Evolutionary conservation across 2,113 vertebrate genomes (phyloP).

Genomic region (Isurus oxyrinchus): DNA sequence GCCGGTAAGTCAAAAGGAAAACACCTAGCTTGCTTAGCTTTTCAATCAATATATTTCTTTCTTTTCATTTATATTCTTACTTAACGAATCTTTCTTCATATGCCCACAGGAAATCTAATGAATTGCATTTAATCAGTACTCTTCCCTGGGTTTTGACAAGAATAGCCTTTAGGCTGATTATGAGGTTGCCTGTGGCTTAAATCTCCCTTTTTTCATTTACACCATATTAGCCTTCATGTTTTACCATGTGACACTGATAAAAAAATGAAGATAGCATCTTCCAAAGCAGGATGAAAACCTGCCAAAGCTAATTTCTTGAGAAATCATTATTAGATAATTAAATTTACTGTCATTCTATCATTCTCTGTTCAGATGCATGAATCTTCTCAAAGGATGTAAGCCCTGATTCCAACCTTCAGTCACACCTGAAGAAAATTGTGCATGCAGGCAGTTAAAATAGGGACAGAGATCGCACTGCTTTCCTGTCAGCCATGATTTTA

Average conservation of each 20-base stretch:
- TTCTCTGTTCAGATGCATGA: not conserved
- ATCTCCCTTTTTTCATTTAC: not conserved
- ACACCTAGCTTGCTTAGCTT: not conserved
- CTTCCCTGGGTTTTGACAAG: constrained; percentile 40
- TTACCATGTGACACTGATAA: not conserved
- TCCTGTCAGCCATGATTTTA: not conserved
- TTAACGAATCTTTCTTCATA: not conserved
- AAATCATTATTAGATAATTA: not conserved
- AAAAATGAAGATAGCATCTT: not conserved
- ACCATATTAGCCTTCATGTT: not conserved
- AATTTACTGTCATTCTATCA: not conserved
- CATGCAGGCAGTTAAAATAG: too few relatives aligned
- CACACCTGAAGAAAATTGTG: too few relatives aligned
- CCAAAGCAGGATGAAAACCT: not conserved
- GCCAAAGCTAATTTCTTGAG: not conserved
- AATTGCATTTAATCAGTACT: not conserved
- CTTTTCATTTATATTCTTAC: not conserved
- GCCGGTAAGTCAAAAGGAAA: constrained; percentile 59
- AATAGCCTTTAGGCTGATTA: constrained; percentile 45
- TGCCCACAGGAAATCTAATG: not conserved
- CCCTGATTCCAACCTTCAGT: not conserved
- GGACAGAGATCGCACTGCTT: not conserved
- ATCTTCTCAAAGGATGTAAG: not conserved
- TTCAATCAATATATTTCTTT: not conserved
- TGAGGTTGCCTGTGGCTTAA: constrained; percentile 39